phyloP scores from a whole-genome alignment of 2,113 vertebrate genomes.

The Drymodes brunneopygia region DNA sequence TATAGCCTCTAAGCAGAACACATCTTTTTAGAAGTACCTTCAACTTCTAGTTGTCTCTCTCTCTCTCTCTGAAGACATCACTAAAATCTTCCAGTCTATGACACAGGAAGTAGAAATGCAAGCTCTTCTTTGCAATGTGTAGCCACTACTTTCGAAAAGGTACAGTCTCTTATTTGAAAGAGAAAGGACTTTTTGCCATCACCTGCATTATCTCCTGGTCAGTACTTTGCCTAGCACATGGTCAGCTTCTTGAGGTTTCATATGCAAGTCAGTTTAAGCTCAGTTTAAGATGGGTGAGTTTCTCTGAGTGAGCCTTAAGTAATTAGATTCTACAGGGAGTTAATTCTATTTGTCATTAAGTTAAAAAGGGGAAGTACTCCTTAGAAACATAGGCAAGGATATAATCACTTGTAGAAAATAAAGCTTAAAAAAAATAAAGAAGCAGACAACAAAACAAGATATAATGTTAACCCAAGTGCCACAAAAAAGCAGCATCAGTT shows the following conservation, averaged over 20 bases:
- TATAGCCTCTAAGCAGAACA: background rate
- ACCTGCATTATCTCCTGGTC: background rate
- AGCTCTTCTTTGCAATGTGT: background rate
- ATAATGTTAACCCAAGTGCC: background rate
- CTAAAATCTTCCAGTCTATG: background rate
- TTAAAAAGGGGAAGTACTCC: background rate
- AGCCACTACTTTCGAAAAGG: background rate
- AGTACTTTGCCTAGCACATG: background rate
- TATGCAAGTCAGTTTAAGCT: background rate
- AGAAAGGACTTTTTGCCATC: background rate
- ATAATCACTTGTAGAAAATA: background rate
- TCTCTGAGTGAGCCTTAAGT: background rate
- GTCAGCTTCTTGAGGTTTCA: background rate
- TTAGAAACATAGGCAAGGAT: background rate
- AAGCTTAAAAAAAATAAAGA: background rate
- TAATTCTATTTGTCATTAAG: background rate
- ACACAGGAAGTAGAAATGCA: background rate
- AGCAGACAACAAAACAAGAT: background rate
- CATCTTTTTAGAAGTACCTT: background rate
- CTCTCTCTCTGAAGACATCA: background rate
- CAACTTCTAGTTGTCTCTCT: background rate
- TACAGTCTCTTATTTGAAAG: background rate
- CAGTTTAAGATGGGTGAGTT: background rate
- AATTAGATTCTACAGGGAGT: background rate
- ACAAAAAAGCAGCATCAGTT: background rate